Evolutionary conservation across 2,113 vertebrate species (phyloP).

Genomic region (Microcebus tavaratra): DNA sequence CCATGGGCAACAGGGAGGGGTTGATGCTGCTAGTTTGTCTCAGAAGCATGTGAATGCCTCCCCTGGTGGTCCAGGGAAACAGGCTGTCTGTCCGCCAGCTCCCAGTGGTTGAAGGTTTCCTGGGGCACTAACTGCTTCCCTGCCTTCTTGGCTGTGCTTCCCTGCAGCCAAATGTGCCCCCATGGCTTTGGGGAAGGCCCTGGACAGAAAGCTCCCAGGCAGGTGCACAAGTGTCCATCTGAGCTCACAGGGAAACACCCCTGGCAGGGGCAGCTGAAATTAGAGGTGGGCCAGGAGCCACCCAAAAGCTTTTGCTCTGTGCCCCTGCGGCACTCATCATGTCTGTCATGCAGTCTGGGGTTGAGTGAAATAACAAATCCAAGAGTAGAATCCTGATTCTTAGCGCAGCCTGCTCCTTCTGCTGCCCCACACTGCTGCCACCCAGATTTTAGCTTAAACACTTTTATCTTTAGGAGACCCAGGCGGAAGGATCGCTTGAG

Average conservation of each 20-base stretch:
- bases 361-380: not conserved
- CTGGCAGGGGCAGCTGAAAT: no score
- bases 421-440: not conserved
- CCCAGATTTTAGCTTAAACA: not conserved
- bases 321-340: fast-evolving
- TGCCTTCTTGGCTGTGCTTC: not conserved
- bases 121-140: not conserved
- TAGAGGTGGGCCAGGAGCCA: not conserved
- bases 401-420: not conserved
- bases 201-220: not conserved
- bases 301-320: not conserved
- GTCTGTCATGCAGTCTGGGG: not conserved
- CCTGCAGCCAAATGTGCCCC: not conserved
- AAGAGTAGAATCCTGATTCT: not conserved
- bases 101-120: not conserved
- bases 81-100: not conserved
- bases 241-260: not conserved
- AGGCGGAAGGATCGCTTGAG: no score
- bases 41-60: not conserved
- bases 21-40: fast-evolving
- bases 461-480: no score
- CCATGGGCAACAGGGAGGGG: not conserved
- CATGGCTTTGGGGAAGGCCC: not conserved
- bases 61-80: fast-evolving
- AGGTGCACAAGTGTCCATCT: not conserved